These are phyloP conservation scores for Astur gentilis DNA, from an alignment of 2,113 vertebrate genomes.

Conservation along the genomic window DNA sequence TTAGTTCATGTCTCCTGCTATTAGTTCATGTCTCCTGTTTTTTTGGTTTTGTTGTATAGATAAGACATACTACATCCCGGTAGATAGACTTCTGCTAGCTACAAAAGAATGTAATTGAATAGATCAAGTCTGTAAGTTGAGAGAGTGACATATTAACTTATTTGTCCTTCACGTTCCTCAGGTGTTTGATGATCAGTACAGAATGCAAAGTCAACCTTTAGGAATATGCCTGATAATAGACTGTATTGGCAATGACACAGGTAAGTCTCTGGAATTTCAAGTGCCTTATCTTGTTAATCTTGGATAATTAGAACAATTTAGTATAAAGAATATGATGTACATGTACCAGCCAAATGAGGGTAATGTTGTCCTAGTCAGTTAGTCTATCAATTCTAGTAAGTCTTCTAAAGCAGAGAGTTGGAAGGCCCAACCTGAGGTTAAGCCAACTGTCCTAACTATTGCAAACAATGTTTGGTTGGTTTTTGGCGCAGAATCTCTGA, in stretches of 20 bases:
- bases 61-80: neutral
- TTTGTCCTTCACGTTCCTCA: slow-evolving; percentile 27
- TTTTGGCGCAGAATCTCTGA: neutral
- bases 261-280: slow-evolving; percentile 69
- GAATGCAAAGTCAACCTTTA: slow-evolving; percentile 74
- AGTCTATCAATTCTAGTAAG: neutral
- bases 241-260: slow-evolving; percentile 85
- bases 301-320: neutral
- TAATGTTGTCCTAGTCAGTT: neutral
- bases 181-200: slow-evolving; percentile 74
- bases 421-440: neutral
- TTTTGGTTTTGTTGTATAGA: neutral
- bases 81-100: neutral
- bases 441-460: neutral
- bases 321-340: neutral
- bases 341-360: neutral
- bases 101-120: neutral
- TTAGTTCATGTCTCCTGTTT: neutral
- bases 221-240: slow-evolving; percentile 92
- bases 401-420: neutral
- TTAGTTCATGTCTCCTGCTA: neutral
- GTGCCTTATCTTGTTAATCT: neutral
- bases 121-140: neutral
- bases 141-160: neutral
- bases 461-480: fast-evolving